Evolutionary conservation across 2,113 vertebrate species (phyloP).

Genomic region (Poecilia latipinna): DNA sequence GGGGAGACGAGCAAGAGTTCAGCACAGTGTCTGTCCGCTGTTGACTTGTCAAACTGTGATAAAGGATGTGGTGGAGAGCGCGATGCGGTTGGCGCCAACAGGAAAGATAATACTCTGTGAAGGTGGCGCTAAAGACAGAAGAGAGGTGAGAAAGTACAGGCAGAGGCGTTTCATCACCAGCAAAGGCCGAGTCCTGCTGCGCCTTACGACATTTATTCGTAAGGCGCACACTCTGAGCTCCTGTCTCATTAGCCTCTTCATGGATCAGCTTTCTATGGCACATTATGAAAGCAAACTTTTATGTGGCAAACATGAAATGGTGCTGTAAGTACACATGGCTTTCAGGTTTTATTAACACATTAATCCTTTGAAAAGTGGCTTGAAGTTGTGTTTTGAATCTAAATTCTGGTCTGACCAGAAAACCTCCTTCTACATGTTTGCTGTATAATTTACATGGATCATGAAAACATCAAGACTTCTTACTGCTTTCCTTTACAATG

Average conservation of each 20-base stretch:
- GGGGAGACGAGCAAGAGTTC: conserved; percentile 6
- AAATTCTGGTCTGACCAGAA: not conserved
- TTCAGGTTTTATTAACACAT: not conserved
- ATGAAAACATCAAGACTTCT: too few relatives aligned
- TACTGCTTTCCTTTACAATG: too few relatives aligned
- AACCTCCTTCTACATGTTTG: too few relatives aligned
- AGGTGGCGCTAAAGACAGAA: conserved; percentile 11
- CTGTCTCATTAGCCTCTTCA: too few relatives aligned
- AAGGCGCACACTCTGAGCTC: too few relatives aligned
- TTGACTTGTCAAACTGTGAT: conserved; percentile 26
- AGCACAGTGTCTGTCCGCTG: not conserved
- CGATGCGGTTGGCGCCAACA: conserved; percentile 41
- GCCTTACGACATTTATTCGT: not conserved
- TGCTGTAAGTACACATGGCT: not conserved
- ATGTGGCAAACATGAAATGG: not conserved
- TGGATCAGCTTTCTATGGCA: not conserved
- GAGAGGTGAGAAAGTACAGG: conserved; percentile 17
- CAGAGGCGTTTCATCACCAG: not conserved
- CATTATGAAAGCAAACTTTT: not conserved
- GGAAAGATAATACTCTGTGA: conserved; percentile 27
- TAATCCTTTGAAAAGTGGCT: too few relatives aligned
- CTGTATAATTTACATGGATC: too few relatives aligned
- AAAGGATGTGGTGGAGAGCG: conserved; percentile 43
- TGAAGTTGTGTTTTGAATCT: too few relatives aligned
- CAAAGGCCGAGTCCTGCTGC: not conserved